These are phyloP conservation scores for Parotia lawesii DNA, from an alignment of 2,113 vertebrate genomes.

Conservation along the genomic window DNA sequence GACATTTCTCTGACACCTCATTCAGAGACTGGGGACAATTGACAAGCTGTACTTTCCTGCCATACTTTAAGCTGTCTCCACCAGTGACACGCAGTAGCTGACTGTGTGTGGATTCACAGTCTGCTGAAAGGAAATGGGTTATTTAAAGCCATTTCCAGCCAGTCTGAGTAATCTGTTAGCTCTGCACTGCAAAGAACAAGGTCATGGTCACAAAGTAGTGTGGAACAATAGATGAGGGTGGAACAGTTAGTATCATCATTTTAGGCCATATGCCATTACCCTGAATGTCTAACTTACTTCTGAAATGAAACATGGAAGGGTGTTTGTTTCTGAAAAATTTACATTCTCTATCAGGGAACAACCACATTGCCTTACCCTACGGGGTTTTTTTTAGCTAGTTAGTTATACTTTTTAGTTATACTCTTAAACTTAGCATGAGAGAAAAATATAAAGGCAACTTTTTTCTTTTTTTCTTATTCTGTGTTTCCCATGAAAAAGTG, in stretches of 20 bases:
- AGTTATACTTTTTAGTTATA: too few species aligned
- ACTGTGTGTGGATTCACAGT: not conserved
- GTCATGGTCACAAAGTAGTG: not conserved
- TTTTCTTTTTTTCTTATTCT: not conserved
- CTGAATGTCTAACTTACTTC: not conserved
- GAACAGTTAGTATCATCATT: not conserved
- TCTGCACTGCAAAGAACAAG: not conserved
- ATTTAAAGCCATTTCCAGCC: slow-evolving; percentile 18
- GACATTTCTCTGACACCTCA: not conserved
- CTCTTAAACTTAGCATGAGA: not conserved
- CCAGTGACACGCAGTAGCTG: not conserved
- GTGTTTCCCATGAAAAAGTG: not conserved
- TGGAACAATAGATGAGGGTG: not conserved
- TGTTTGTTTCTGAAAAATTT: not conserved
- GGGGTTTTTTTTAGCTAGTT: not conserved
- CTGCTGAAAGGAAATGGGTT: not conserved
- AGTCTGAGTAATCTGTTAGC: not conserved
- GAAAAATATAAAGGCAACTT: not conserved
- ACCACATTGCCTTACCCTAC: not conserved
- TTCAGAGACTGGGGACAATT: not conserved
- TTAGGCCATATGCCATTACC: not conserved
- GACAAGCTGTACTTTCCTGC: not conserved
- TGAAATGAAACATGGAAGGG: not conserved
- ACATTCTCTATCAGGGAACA: not conserved
- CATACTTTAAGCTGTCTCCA: not conserved